Percentiles rank a stretch among this genome's conserved stretches.
Evolutionary conservation across 2,113 vertebrate genomes (phyloP).

Genomic region (Strix uralensis): DNA sequence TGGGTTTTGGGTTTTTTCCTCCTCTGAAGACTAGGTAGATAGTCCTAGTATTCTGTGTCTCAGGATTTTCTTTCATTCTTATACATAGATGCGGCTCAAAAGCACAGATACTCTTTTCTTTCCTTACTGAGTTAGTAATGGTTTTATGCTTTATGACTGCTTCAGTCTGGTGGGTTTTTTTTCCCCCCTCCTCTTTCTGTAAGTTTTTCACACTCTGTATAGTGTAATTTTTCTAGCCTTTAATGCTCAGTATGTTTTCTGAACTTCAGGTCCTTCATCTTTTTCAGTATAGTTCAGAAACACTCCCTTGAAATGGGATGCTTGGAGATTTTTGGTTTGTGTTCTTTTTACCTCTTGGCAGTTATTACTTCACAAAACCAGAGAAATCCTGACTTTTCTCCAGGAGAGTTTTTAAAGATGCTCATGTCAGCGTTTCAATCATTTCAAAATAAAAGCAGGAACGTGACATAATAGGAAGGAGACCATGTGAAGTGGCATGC

Average conservation of each 20-base stretch:
- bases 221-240: background rate
- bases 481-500: background rate
- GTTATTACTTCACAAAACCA: background rate
- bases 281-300: background rate
- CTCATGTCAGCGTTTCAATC: background rate
- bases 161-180: rapidly evolving
- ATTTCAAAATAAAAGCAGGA: conserved; percentile 21
- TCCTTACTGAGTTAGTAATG: background rate
- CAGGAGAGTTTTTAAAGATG: conserved; percentile 23
- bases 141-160: background rate
- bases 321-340: background rate
- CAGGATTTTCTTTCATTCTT: background rate
- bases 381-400: conserved; percentile 3
- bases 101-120: background rate
- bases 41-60: background rate
- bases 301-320: background rate
- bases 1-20: background rate
- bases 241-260: background rate
- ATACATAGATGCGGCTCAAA: background rate
- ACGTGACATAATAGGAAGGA: background rate
- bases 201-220: background rate
- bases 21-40: background rate
- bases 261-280: background rate
- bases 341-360: background rate
- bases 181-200: background rate